phyloP scores from a whole-genome alignment of 2,797 vertebrate species.

The Eulemur albifrons region DNA sequence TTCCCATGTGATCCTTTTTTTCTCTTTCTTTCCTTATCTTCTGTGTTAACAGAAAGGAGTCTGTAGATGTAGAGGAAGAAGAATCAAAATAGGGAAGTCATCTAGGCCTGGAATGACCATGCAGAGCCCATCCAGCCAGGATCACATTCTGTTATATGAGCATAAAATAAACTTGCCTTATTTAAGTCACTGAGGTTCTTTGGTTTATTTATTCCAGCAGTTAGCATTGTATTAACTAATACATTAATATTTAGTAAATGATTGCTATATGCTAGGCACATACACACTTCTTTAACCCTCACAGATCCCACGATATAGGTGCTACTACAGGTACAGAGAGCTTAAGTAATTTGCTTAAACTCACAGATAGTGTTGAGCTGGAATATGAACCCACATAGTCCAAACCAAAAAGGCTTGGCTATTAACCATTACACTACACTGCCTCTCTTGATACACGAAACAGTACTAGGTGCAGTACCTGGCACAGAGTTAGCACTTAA shows the following conservation, averaged over 20 bases:
- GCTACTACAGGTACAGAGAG: background rate
- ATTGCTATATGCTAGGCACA: background rate
- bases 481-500: background rate
- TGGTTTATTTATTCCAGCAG: background rate
- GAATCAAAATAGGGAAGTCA: background rate
- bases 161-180: background rate
- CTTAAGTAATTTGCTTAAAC: background rate
- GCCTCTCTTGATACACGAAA: background rate
- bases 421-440: background rate
- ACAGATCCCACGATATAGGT: background rate
- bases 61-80: background rate
- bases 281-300: background rate
- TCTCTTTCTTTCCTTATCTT: background rate
- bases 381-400: background rate
- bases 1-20: background rate
- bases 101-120: background rate
- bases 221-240: background rate
- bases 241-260: background rate
- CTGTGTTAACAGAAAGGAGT: background rate
- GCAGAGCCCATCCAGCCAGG: background rate
- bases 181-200: background rate
- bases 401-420: background rate
- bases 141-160: background rate
- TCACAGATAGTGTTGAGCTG: background rate
- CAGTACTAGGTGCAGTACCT: background rate